Conservation (phyloP, 1,140 invertebrate species). For the Neelides sp. region DNA sequence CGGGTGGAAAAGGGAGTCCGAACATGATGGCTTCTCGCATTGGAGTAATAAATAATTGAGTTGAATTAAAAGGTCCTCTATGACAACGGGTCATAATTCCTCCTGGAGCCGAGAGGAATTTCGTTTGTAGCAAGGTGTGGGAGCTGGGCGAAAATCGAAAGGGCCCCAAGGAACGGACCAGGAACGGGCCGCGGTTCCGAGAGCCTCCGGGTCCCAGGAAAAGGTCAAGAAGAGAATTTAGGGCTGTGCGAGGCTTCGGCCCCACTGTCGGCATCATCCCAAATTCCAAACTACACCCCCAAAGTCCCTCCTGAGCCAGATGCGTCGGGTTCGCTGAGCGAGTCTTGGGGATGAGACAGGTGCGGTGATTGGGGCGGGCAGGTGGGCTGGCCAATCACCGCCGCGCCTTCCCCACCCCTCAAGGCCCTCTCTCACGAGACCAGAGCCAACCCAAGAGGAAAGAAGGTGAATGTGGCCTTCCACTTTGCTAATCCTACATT, state of each 20-base stretch:
- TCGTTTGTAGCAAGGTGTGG: no score
- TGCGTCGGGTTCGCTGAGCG: neutral
- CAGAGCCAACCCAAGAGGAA: slow-evolving; percentile 12
- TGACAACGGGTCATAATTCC: no score
- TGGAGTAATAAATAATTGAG: no score
- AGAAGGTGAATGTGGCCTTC: slow-evolving; percentile 12
- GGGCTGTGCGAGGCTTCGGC: neutral
- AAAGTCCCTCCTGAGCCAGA: neutral
- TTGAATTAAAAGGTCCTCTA: no score
- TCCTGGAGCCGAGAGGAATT: no score
- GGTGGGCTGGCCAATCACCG: neutral
- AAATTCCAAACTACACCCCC: neutral
- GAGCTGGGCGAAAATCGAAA: no score
- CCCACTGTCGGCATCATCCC: neutral
- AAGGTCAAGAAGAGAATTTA: slow-evolving; percentile 10
- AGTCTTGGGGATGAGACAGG: neutral
- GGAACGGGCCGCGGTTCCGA: no score
- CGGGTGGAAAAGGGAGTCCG: no score
- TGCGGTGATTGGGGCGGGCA: neutral
- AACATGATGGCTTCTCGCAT: no score
- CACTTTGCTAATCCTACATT: slow-evolving; percentile 5
- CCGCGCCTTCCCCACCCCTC: neutral
- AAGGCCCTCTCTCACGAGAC: slow-evolving; percentile 6
- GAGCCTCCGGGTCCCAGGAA: no score
- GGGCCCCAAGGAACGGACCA: no score